Evolutionary conservation across 2,113 vertebrate genomes (phyloP).

Genomic region (Ictalurus punctatus): DNA sequence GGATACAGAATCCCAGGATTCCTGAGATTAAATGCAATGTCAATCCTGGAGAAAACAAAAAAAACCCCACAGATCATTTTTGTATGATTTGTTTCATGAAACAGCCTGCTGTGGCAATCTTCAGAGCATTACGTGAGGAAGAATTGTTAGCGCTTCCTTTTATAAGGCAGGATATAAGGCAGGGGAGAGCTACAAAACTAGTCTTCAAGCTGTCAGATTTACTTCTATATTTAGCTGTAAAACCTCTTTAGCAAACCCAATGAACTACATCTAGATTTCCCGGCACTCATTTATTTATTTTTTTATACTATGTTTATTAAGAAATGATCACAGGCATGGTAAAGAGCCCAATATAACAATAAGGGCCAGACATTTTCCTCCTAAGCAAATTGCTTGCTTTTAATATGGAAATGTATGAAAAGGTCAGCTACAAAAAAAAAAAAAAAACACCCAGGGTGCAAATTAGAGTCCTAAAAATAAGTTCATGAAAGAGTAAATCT

Average conservation of each 20-base stretch:
- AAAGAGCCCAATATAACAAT: constrained; percentile 9
- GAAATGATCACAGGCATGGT: not conserved
- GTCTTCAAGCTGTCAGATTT: not conserved
- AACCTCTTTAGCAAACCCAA: not conserved
- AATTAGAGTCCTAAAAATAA: constrained; percentile 34
- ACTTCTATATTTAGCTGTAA: constrained; percentile 8
- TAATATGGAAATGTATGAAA: constrained; percentile 26
- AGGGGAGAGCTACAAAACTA: not conserved
- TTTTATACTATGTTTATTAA: not conserved
- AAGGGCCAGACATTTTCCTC: not conserved
- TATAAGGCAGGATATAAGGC: not conserved
- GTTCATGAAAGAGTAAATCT: not conserved
- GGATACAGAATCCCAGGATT: not conserved
- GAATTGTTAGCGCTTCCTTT: not conserved
- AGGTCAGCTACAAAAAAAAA: not conserved
- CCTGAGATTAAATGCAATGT: not conserved
- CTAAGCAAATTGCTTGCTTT: not conserved
- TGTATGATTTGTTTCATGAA: not conserved
- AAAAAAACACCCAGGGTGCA: constrained; percentile 4
- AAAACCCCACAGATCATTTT: not conserved
- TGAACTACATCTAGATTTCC: not conserved
- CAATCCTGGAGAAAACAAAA: not conserved
- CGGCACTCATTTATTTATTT: not conserved
- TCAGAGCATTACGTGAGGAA: not conserved
- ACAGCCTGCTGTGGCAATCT: not conserved